Evolutionary conservation across 2,888 invertebrate genomes (phyloP).

Genomic region (Hipparchia semele): DNA sequence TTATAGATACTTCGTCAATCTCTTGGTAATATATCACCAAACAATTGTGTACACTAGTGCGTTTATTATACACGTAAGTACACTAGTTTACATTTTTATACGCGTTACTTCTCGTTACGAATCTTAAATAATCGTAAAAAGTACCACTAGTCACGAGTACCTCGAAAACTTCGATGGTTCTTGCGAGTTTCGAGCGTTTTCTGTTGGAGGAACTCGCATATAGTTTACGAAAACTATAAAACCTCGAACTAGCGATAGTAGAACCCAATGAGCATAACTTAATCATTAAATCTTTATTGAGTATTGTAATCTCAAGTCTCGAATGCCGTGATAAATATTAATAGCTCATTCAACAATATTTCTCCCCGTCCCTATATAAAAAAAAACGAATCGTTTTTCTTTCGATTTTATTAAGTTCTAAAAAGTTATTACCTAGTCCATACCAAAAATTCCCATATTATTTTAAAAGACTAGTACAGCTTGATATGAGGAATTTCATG

Average conservation of each 20-base stretch:
- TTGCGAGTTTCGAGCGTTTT: background rate
- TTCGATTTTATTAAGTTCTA: background rate
- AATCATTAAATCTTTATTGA: constrained; percentile 15
- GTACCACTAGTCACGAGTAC: background rate
- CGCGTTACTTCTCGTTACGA: constrained; percentile 24
- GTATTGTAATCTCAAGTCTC: constrained; percentile 21
- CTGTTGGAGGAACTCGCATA: background rate
- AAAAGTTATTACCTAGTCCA: background rate
- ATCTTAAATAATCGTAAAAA: constrained; percentile 19
- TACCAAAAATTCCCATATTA: background rate
- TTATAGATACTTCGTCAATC: constrained; percentile 46
- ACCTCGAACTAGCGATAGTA: background rate
- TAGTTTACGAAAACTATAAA: background rate
- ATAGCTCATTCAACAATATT: constrained; percentile 19
- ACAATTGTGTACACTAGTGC: constrained; percentile 24
- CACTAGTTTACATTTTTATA: constrained; percentile 29
- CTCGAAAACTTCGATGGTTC: background rate
- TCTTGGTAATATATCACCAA: constrained; percentile 14
- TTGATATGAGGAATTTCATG: background rate
- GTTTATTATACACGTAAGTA: constrained; percentile 28
- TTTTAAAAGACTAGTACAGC: background rate
- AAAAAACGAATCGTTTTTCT: constrained; percentile 12
- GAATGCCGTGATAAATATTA: background rate
- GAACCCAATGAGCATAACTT: constrained; percentile 14
- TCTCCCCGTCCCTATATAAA: constrained; percentile 12